phyloP scores from a whole-genome alignment of 2,888 invertebrate species.

The Nemapogon koenigi region DNA sequence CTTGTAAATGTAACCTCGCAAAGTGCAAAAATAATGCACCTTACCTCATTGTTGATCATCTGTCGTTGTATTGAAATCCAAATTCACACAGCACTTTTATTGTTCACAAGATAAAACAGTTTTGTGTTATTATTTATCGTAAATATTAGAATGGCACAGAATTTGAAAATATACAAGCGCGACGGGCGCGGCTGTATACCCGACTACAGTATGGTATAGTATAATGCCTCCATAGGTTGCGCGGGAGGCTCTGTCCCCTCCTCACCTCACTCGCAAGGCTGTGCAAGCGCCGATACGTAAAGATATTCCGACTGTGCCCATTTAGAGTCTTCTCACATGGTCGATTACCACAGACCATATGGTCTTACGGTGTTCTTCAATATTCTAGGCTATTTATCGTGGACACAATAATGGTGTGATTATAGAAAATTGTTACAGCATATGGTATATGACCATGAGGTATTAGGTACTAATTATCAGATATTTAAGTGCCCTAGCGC shows the following conservation, averaged over 20 bases:
- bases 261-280: conserved; percentile 8
- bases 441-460: too few relatives aligned
- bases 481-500: too few relatives aligned
- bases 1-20: neutral
- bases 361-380: too few relatives aligned
- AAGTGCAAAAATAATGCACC: neutral
- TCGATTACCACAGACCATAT: conserved; percentile 56
- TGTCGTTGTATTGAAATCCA: neutral
- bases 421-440: too few relatives aligned
- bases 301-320: conserved; percentile 59
- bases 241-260: conserved; percentile 28
- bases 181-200: conserved; percentile 42
- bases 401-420: too few relatives aligned
- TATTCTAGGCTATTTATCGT: too few relatives aligned
- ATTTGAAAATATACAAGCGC: conserved; percentile 27
- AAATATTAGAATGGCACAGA: neutral
- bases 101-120: neutral
- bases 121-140: neutral
- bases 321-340: conserved; percentile 61
- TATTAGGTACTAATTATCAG: too few relatives aligned
- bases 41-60: neutral
- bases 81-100: too few relatives aligned
- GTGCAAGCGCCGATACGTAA: conserved; percentile 34
- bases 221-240: conserved; percentile 35
- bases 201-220: too few relatives aligned